phyloP scores from a whole-genome alignment of 2,797 vertebrate species.

The Perodicticus potto region DNA sequence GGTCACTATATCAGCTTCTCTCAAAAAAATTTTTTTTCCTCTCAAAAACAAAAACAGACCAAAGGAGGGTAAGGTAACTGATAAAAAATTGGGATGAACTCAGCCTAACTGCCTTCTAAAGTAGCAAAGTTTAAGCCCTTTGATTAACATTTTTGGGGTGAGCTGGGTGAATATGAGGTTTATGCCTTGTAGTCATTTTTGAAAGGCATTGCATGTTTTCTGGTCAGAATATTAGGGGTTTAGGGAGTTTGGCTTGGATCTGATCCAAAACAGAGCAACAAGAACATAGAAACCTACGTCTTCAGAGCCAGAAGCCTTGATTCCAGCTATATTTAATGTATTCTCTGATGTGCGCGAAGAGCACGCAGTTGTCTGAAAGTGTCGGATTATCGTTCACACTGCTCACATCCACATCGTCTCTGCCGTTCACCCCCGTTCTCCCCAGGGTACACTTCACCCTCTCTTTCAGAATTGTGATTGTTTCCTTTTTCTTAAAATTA shows the following conservation, averaged over 20 bases:
- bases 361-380: conserved; percentile 24
- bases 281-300: conserved; percentile 43
- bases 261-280: conserved; percentile 64
- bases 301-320: conserved; percentile 50
- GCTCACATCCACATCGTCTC: not conserved
- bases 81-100: not conserved
- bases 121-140: not conserved
- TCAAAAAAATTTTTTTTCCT: not conserved
- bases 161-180: not conserved
- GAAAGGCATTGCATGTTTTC: conserved; percentile 33
- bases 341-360: conserved; percentile 45
- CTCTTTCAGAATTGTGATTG: conserved; percentile 55
- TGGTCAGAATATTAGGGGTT: conserved; percentile 71
- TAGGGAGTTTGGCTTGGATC: conserved; percentile 75
- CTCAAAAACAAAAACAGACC: conserved; percentile 55
- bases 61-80: not conserved
- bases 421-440: not conserved
- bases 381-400: not conserved
- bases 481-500: conserved; percentile 74
- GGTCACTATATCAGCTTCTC: conserved; percentile 44
- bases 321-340: conserved; percentile 41
- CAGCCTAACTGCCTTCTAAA: not conserved
- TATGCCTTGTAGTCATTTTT: not conserved
- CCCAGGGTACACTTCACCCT: conserved; percentile 28
- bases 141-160: not conserved